Percentiles rank a stretch among this genome's conserved stretches.
These are phyloP conservation scores for Ctenoplectra terminalis DNA, from an alignment of 1,140 invertebrate species.

Conservation along the genomic window DNA sequence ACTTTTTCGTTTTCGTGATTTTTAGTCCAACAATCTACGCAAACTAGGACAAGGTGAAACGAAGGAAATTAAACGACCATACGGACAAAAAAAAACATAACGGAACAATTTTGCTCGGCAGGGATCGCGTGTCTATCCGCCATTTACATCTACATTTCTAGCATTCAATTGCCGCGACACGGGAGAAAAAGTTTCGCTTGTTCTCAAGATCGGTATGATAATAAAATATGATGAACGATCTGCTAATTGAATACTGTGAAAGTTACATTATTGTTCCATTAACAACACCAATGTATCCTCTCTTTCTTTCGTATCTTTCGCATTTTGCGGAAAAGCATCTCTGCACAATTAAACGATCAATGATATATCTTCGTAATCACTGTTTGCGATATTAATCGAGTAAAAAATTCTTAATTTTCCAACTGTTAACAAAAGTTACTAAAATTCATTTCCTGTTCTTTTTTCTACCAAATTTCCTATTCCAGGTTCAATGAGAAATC, in stretches of 20 bases:
- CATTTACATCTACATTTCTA: slow-evolving; percentile 33
- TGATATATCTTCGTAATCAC: no score
- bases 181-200: slow-evolving; percentile 26
- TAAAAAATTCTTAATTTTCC: no score
- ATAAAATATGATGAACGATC: slow-evolving; percentile 50
- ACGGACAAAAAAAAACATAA: background rate
- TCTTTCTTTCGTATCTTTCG: background rate
- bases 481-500: no score
- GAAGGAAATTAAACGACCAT: slow-evolving; percentile 49
- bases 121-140: slow-evolving; percentile 26
- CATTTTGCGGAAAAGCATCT: background rate
- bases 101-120: slow-evolving; percentile 27
- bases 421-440: no score
- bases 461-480: no score
- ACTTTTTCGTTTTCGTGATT: slow-evolving; percentile 46
- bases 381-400: no score
- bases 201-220: slow-evolving; percentile 48
- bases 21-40: slow-evolving; percentile 61
- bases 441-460: no score
- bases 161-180: slow-evolving; percentile 20
- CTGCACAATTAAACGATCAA: no score
- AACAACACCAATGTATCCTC: background rate
- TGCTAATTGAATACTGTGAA: slow-evolving; percentile 59
- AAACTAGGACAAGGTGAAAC: slow-evolving; percentile 77
- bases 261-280: slow-evolving; percentile 46